Evolutionary conservation across 2,888 invertebrate species (phyloP).

Genomic region (Sarcophaga caerulescens): DNA sequence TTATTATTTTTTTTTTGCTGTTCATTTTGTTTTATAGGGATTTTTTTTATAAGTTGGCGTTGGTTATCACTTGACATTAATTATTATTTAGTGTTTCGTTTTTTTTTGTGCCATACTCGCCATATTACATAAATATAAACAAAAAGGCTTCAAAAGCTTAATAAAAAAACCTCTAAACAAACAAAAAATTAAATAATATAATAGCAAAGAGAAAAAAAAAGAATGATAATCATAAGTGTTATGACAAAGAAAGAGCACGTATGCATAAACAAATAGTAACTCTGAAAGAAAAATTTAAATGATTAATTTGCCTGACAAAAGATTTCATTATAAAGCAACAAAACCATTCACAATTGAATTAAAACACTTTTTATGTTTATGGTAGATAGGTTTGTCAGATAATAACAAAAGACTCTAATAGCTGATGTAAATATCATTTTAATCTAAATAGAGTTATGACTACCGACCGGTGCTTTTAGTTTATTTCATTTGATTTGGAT

Average conservation of each 20-base stretch:
- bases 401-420: not conserved
- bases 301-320: constrained; percentile 59
- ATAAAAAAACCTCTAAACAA: not conserved
- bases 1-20: too few species aligned
- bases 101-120: not conserved
- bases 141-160: not conserved
- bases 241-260: not conserved
- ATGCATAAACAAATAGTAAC: constrained; percentile 12
- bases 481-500: too few species aligned
- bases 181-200: not conserved
- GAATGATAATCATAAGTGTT: not conserved
- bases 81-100: constrained; percentile 28
- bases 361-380: constrained; percentile 6
- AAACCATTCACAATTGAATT: constrained; percentile 30
- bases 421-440: not conserved
- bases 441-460: not conserved
- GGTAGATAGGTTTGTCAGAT: not conserved
- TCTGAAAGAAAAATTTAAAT: constrained; percentile 30
- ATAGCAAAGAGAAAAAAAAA: not conserved
- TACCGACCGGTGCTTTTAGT: not conserved
- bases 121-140: constrained; percentile 27
- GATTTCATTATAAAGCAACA: constrained; percentile 14
- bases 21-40: not conserved
- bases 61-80: constrained; percentile 60
- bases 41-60: constrained; percentile 28